Conservation (phyloP, 2,113 vertebrate genomes). For the Dromiciops gliroides region DNA sequence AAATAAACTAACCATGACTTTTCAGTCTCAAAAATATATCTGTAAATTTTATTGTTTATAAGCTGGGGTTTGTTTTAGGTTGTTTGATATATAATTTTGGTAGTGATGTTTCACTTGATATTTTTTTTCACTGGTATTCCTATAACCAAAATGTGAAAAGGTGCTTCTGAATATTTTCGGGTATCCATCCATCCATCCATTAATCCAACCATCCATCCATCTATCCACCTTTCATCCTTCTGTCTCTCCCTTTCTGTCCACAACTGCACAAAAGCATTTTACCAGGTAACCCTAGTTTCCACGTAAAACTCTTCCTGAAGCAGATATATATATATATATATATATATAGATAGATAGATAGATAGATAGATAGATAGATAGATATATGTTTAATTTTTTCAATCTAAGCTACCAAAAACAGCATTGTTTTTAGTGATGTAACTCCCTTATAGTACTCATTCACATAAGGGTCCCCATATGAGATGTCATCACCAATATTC, state of each 20-base stretch:
- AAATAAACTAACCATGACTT: neutral
- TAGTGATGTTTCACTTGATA: neutral
- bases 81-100: neutral
- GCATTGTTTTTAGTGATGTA: neutral
- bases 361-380: no score
- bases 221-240: neutral
- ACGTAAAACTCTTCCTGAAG: neutral
- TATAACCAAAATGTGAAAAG: neutral
- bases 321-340: no score
- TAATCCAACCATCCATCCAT: no score
- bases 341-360: no score
- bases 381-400: no score
- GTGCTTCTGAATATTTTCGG: neutral
- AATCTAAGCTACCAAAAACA: neutral
- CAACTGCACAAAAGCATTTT: neutral
- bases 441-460: neutral
- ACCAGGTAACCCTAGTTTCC: neutral
- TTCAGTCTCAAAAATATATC: neutral
- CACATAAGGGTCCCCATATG: neutral
- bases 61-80: neutral
- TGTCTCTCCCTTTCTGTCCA: neutral
- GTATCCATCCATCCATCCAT: neutral
- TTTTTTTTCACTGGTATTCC: neutral
- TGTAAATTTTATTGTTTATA: neutral
- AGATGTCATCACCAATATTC: neutral